Base-by-base conservation (phyloP, 2,113 vertebrate species). In the Cinclus mexicanus region DNA sequence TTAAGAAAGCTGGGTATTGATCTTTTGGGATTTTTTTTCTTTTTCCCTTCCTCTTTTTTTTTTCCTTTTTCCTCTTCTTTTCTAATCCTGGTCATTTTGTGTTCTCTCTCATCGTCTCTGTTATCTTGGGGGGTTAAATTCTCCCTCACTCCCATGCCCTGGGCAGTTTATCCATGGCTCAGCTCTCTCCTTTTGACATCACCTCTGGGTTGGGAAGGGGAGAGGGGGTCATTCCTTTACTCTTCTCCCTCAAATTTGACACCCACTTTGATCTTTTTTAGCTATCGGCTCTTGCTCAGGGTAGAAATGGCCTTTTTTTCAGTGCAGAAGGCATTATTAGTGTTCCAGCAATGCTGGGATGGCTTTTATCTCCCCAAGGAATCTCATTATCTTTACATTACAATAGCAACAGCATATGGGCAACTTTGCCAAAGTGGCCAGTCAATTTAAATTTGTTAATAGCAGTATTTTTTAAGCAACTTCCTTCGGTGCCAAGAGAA, bases 361-460 rank as follows among this genome's bases (percentile, higher is more conserved):
- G 44, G 93, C 97, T 98, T 98, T 98, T 93, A 97, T 98, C 96
- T 96, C 95, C 97, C 95, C 35, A 81, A 74, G 95, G 98, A 97
- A 90, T 96, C 98, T 98, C 98, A 98, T 98, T 98, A 98, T 98
- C 94, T 94, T 88, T 60, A 89, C 95, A 79, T 96, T 96, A 97
- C 97, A 97, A 97, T 97, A 94, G 97, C 95, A 97, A 93, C 96
- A 93, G 55, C 97, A 97, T 98, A 97, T 97, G 95, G 89, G 97
- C 80, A n/a, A 64, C 83, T 91, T 83, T 77, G 60, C 89, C 96
- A 79, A 90, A 94, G 94, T 96, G 97, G 97, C 95, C 97, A 97
- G 96, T 97, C 97, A 94, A 90, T 98, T 98, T 97, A 98, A 97
- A 97, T 98, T 97, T 97, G 97, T 98, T 98, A 98, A 97, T 97